Conservation (phyloP, 1,140 invertebrate species). For the Sminthurinus signatus region DNA sequence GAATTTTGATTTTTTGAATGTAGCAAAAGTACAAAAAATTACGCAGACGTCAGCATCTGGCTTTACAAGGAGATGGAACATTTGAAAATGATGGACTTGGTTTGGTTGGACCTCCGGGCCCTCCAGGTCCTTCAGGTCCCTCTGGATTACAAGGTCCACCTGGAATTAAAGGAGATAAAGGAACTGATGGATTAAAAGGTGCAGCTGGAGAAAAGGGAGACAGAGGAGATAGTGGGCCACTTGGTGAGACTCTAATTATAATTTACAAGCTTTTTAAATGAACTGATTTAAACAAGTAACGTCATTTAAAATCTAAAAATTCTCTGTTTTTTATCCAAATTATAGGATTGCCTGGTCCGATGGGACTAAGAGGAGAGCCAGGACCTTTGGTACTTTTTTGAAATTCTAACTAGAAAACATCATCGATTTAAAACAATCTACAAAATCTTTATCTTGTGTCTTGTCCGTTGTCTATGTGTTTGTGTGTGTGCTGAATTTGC, state of each 20-base stretch:
- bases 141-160: slow-evolving; percentile 71
- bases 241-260: slow-evolving; percentile 51
- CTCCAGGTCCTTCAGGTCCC: slow-evolving; percentile 59
- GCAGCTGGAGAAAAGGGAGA: slow-evolving; percentile 78
- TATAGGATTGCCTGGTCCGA: slow-evolving; percentile 81
- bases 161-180: slow-evolving; percentile 80
- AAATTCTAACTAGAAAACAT: not conserved
- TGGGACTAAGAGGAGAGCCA: slow-evolving; percentile 75
- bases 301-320: slow-evolving; percentile 28
- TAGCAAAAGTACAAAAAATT: slow-evolving; percentile 83
- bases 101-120: slow-evolving; percentile 65
- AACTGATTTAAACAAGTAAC: not conserved
- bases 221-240: slow-evolving; percentile 84
- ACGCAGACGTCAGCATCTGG: slow-evolving; percentile 63
- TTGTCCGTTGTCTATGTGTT: too few species aligned
- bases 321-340: slow-evolving; percentile 42
- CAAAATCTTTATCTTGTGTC: not conserved
- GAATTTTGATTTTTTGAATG: not conserved
- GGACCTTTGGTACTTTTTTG: slow-evolving; percentile 47
- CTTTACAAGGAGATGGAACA: slow-evolving; percentile 35
- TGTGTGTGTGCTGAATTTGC: too few species aligned
- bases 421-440: not conserved
- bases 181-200: slow-evolving; percentile 78
- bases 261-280: not conserved
- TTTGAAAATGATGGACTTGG: slow-evolving; percentile 23